Base-by-base conservation (phyloP, 2,797 vertebrate species). In the Apogon talboti region DNA sequence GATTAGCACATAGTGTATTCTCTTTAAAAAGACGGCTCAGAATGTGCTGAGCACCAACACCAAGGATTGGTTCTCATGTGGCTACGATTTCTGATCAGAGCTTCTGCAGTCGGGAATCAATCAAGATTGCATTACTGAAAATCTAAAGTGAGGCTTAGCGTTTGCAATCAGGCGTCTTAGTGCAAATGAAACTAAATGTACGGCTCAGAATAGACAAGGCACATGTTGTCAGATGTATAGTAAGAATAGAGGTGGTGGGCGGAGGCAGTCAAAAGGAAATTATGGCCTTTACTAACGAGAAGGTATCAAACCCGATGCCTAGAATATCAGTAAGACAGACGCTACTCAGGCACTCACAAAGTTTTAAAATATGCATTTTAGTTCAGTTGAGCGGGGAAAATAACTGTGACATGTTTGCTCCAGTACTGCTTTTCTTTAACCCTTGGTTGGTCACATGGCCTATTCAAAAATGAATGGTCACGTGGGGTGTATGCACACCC, bases 1-100 rank as follows among this genome's bases (percentile, higher is more conserved):
- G 66, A 89, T 82, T 47, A 74, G 57, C 33, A 53, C 57, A 81
- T 74, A 72, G 40, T 56, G 28, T 71, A 72, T 68, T 82, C 60
- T 83, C 66, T 74, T 72, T 46, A 74, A 67, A 71, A 48, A 47
- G 47, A 55, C 13, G 5, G 53, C 16, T 59, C 40, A 37, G 45
- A 71, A 46, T 64, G 14, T 44, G 24, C 11, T 41, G 28, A 37
- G 40, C 45, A 1, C 47, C 16, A 61, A 76, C 54, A 50, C 63
- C 38, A 19, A 66, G 48, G 40, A 71, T 55, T 68, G 37, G 6
- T 12, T 63, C 57, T n/a, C 50, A 30, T 57, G 70, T 43, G 66
- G 61, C 68, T 60, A 74, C 66, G 60, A 63, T 67, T 74, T 83
- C 64, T 71, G 76, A 78, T 75, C 12, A 7, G 16, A 16, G 14